A percentile compares a stretch with the other conserved stretches of the same genome.
Evolutionary conservation across 2,797 vertebrate genomes (phyloP).

Genomic region (Carcharodon carcharias): DNA sequence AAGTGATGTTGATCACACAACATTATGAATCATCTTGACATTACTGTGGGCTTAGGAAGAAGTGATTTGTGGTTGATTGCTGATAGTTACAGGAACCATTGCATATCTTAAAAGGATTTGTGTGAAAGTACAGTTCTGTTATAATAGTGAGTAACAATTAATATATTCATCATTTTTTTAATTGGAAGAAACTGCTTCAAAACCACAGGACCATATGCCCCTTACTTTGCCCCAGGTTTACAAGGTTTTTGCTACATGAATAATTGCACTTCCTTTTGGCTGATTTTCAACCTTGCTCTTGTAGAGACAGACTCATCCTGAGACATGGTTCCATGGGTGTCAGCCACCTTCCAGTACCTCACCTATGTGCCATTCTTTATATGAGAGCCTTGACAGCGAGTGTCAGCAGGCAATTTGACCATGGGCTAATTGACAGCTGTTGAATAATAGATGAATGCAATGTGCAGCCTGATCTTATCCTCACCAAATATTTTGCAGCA

Average conservation of each 20-base stretch:
- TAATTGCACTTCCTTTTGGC: neutral
- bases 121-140: neutral
- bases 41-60: neutral
- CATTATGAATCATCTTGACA: neutral
- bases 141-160: neutral
- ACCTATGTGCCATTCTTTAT: neutral
- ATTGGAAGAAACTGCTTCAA: neutral
- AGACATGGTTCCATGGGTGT: neutral
- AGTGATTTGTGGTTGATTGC: neutral
- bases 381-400: neutral
- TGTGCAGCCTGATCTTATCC: neutral
- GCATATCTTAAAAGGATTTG: neutral
- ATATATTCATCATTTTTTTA: neutral
- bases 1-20: neutral
- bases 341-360: neutral
- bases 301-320: neutral
- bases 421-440: constrained; percentile 1
- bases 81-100: neutral
- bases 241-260: neutral
- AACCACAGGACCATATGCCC: neutral
- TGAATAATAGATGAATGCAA: neutral
- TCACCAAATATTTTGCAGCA: neutral
- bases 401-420: neutral
- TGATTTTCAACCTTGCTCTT: neutral
- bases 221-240: neutral